Evolutionary conservation across 2,888 invertebrate species (phyloP).

Genomic region (Tenthredo livida): DNA sequence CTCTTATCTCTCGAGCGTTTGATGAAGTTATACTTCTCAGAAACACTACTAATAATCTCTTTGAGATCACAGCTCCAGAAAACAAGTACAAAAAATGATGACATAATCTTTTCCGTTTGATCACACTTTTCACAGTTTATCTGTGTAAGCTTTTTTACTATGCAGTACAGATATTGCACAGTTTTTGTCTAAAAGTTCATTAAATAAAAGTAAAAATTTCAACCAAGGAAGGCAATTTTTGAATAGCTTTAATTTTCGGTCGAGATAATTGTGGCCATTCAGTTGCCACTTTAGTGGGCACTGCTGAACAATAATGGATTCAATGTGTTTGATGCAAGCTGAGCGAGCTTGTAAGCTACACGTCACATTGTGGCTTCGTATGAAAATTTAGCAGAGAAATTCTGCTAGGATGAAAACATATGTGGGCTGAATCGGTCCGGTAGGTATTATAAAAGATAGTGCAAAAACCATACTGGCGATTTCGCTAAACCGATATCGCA

Average conservation of each 20-base stretch:
- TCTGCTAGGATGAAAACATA: neutral
- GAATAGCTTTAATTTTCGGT: neutral
- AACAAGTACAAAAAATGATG: neutral
- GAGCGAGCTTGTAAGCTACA: conserved; percentile 1
- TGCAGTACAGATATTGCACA: neutral
- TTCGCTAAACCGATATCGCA: neutral
- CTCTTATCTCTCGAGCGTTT: neutral
- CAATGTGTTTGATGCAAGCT: conserved; percentile 19
- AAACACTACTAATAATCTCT: neutral
- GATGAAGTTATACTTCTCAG: neutral
- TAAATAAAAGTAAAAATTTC: neutral
- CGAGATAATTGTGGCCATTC: neutral
- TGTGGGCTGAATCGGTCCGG: neutral
- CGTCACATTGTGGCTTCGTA: neutral
- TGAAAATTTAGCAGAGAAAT: conserved; percentile 28
- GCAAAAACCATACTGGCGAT: neutral
- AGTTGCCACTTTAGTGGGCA: neutral
- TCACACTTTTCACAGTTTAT: neutral
- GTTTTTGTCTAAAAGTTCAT: neutral
- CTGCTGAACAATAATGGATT: neutral
- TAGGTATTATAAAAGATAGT: neutral
- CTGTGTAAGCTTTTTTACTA: neutral
- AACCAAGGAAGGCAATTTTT: neutral
- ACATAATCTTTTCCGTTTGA: neutral
- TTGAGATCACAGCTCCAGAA: neutral